Evolutionary conservation across 2,797 vertebrate species (phyloP).

Genomic region (Typhlichthys eigenmanni): DNA sequence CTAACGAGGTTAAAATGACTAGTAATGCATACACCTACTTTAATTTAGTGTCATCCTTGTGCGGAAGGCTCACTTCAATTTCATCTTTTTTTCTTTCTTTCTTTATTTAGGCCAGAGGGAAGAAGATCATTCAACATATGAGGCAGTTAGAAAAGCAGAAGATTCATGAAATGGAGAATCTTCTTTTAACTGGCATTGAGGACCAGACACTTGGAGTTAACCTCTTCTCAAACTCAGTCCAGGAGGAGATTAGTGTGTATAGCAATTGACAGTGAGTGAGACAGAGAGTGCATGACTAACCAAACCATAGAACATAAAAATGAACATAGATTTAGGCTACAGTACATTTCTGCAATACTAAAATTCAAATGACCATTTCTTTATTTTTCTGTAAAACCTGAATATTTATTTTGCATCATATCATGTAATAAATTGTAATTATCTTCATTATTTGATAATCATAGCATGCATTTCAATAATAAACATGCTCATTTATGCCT

Average conservation of each 20-base stretch:
- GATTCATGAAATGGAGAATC: conserved; percentile 80
- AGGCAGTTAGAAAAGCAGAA: conserved; percentile 83
- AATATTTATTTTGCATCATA: background rate
- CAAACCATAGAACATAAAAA: no score
- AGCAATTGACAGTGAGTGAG: conserved; percentile 54
- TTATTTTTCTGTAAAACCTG: background rate
- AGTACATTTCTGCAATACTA: background rate
- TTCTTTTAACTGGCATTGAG: conserved; percentile 72
- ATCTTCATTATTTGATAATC: no score
- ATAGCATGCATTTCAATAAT: no score
- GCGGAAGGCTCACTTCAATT: background rate
- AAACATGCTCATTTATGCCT: no score
- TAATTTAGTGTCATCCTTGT: background rate
- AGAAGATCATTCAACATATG: conserved; percentile 78
- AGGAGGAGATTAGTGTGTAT: conserved; percentile 85
- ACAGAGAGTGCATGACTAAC: no score
- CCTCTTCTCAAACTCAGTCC: conserved; percentile 80
- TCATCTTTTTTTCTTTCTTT: background rate
- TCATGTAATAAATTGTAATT: no score
- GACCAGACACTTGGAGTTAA: conserved; percentile 70
- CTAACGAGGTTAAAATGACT: conserved; percentile 52
- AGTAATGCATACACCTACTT: background rate
- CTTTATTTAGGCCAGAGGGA: conserved; percentile 78
- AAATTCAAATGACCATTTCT: background rate
- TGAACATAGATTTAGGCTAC: background rate